Percentiles rank a stretch among this genome's conserved stretches.
Conservation (phyloP, 2,888 invertebrate species). For the Cryptosula pallasiana region DNA sequence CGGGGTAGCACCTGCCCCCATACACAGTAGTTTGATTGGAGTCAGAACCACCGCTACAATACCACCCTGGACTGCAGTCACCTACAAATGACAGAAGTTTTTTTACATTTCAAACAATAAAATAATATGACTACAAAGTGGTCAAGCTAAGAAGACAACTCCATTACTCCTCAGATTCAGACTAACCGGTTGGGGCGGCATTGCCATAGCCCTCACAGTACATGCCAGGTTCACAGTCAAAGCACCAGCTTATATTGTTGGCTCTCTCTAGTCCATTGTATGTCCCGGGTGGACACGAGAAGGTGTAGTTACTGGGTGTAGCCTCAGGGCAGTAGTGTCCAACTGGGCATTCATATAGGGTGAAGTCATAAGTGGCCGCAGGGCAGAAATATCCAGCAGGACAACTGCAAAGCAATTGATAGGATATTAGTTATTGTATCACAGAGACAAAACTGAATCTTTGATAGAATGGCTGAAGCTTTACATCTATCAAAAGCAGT, state of each 20-base stretch:
- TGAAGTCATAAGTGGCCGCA: constrained; percentile 43
- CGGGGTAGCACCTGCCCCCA: constrained; percentile 44
- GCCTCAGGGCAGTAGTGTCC: constrained; percentile 40
- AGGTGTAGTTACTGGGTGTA: constrained; percentile 35
- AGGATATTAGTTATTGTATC: no score
- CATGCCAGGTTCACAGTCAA: constrained; percentile 38
- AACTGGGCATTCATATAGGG: constrained; percentile 38
- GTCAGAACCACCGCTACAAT: constrained; percentile 32
- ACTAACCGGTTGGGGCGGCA: constrained; percentile 34
- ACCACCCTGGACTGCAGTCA: constrained; percentile 41
- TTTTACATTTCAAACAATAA: no score
- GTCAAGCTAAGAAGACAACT: no score
- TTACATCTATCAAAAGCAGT: no score
- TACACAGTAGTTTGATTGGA: constrained; percentile 34
- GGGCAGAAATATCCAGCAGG: constrained; percentile 45
- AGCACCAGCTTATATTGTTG: constrained; percentile 33
- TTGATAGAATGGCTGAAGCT: no score
- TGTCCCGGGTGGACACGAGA: constrained; percentile 40
- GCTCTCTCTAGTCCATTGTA: constrained; percentile 38
- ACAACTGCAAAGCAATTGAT: constrained; percentile 34
- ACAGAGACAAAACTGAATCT: no score
- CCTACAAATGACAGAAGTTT: constrained; percentile 26
- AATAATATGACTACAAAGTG: no score
- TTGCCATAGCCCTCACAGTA: constrained; percentile 42
- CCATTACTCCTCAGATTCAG: no score